Evolutionary conservation across 1,140 invertebrate genomes (phyloP).

Genomic region (Drosophila auraria): DNA sequence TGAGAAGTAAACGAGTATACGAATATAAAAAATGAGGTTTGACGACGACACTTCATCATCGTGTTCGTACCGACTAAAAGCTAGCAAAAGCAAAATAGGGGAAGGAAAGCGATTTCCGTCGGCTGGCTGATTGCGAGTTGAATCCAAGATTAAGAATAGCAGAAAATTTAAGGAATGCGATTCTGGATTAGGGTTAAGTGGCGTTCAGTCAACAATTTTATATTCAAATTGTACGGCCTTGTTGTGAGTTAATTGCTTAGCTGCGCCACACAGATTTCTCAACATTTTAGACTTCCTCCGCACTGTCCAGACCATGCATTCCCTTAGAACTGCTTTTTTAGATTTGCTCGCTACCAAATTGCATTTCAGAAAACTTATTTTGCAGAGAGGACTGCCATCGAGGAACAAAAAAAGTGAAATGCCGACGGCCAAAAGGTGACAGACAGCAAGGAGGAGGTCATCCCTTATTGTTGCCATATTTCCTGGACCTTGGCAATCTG

Average conservation of each 20-base stretch:
- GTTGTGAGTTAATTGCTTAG: conserved; percentile 56
- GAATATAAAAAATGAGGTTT: conserved; percentile 58
- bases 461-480: conserved; percentile 65
- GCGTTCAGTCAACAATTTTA: conserved; percentile 40
- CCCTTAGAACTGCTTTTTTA: conserved; percentile 65
- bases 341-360: conserved; percentile 70
- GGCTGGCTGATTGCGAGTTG: conserved; percentile 2
- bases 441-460: conserved; percentile 10
- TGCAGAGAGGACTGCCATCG: conserved; percentile 33
- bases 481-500: conserved; percentile 51
- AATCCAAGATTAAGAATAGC: conserved; percentile 4
- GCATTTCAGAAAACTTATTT: conserved; percentile 68
- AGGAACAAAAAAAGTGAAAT: conserved; percentile 36
- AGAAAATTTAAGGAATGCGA: conserved; percentile 1
- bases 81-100: neutral
- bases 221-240: conserved; percentile 12
- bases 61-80: conserved; percentile 13
- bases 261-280: neutral
- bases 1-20: conserved; percentile 7
- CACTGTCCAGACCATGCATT: conserved; percentile 50
- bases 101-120: conserved; percentile 1
- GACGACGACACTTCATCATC: conserved; percentile 65
- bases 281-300: conserved; percentile 5
- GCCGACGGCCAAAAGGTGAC: conserved; percentile 48
- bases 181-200: conserved; percentile 30